Evolutionary conservation across 2,113 vertebrate species (phyloP), one percentile per base, ranked within the genome.

Genomic region (Clinocottus analis): DNA sequence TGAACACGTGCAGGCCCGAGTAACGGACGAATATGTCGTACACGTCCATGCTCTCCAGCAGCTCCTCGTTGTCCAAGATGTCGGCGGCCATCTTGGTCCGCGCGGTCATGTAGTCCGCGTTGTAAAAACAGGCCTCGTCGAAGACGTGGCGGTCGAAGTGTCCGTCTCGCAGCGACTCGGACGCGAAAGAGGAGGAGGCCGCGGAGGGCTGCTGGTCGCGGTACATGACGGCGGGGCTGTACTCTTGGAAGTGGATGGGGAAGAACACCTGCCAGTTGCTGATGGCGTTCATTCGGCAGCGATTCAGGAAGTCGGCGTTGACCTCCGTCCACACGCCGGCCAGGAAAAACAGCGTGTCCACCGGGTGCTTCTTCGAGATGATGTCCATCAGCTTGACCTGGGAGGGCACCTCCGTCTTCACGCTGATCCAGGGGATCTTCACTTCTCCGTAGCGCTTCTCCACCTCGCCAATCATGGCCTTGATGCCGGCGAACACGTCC

Each of bases 301-400:
- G 97, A 85, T 98, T 99, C 77, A 98, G 94, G 74, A 97, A 98
- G 81, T 99, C 97, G 0, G 93, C 91, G 5, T 95, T 97, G 37
- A 99, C 94, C 90, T 99, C 96, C 0, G 97, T 98, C 97, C 97
- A 97, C 66, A 97, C 96, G 0, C 96, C 95, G 71, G 96, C 93
- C 61, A 99, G 90, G 85, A 99, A 98, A 82, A 99, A 99, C 7
- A 99, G 94, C 0, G 97, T 98, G 86, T 99, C 98, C 85, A 98
- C 96, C 0, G 98, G 97, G 85, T 99, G 97, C 89, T 99, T 99
- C 94, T 99, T 99, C 0, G 98, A 99, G 77, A 99, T 96, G 58
- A 99, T 96, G 80, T 99, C 98, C 97, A 99, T 98, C 73, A 99
- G 96, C 61, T 97, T 97, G 60, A 99, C 96, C 90, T 99, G 98